Evolutionary conservation across 2,797 vertebrate genomes (phyloP).

Genomic region (Rousettus madagascariensis): DNA sequence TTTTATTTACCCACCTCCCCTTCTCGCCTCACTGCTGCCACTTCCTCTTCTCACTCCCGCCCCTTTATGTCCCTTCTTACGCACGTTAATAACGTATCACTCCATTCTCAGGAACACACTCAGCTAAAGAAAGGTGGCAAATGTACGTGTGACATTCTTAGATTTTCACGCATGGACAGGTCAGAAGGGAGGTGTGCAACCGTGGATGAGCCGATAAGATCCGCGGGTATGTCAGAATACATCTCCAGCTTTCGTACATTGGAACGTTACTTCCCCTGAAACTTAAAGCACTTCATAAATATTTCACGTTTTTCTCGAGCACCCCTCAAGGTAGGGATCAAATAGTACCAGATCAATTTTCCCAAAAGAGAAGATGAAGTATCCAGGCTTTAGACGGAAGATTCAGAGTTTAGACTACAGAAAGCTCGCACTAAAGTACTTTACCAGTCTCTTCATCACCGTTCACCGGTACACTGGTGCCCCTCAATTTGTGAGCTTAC

Average conservation of each 20-base stretch:
- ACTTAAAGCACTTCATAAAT: constrained; percentile 42
- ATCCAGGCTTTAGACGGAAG: not conserved
- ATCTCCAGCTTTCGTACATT: not conserved
- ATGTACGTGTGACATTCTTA: not conserved
- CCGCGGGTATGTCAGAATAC: not conserved
- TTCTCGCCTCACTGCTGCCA: not conserved
- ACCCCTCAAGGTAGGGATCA: not conserved
- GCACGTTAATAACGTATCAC: not conserved
- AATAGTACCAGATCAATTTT: constrained; percentile 21
- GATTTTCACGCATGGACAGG: not conserved
- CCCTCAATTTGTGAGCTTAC: not conserved
- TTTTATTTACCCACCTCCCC: not conserved
- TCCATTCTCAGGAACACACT: not conserved
- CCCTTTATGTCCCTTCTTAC: not conserved
- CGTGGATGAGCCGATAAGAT: not conserved
- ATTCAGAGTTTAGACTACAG: not conserved
- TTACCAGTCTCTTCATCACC: accelerated
- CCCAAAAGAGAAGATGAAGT: constrained; percentile 18
- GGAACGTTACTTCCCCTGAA: not conserved
- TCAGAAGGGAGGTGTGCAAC: not conserved
- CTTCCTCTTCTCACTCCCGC: not conserved
- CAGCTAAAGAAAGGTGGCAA: not conserved
- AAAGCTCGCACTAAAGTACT: not conserved
- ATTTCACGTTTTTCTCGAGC: constrained; percentile 39
- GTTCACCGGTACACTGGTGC: accelerated